Evolutionary conservation across 35 echinoderm and acorn worm species (phyloP), one percentile per base, ranked within the genome.

Genomic region (Anneissia japonica): DNA sequence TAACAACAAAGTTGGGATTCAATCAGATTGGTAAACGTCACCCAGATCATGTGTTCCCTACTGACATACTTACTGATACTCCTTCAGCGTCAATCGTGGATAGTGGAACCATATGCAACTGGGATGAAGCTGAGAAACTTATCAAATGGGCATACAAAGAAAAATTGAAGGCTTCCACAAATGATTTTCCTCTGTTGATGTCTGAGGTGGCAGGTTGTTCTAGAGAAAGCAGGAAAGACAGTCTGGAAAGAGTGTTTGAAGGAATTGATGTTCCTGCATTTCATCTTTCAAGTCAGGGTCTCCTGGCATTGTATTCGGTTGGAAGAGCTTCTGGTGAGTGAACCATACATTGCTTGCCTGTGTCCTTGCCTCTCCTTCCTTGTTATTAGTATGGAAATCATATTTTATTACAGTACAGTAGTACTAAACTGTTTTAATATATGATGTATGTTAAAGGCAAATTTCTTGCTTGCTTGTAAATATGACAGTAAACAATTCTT

Each of bases 221-320:
- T 2, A 30, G 26, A 31, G 19, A 30, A 26, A 31, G 21, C 43
- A 35, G 85, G 5, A 55, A 80, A 41, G 45, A 79, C 0, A 79
- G 72, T 17, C 33, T 87, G 37, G 16, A 87, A 32, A 31, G 77
- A 19, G 74, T 37, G 32, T 87, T 87, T 55, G 85, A 87, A 41
- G 16, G 85, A 0, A 36, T 87, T 3, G 76, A 79, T 39, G 85
- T 79, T 26, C 85, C 85, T 19, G 75, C 32, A 21, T 79, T 87
- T 39, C 32, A 87, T 55, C 75, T 87, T 31, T 34, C 75, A 23
- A 80, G 45, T 79, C 51, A 87, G 36, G 51, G 51, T 6, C 11
- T 80, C 9, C 35, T 87, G 85, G 74, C 85, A 31, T 76, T 87
- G 3, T 80, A 87, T 46, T 87, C 85, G 14, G 76, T 87, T 31